Base-by-base conservation (phyloP, 2,888 invertebrate species). In the Acleris cristana region DNA sequence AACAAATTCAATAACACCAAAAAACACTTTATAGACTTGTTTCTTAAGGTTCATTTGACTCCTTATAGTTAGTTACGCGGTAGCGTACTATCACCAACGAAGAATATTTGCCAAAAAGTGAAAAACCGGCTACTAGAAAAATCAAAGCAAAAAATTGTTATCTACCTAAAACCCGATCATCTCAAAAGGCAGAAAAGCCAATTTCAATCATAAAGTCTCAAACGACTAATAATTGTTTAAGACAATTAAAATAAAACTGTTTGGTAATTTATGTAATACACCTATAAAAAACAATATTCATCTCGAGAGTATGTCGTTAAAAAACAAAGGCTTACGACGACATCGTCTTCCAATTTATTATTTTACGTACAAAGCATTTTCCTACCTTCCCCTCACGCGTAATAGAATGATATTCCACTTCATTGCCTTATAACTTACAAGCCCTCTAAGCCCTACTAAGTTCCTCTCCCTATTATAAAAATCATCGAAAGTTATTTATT, bases 271-370 rank as follows among this genome's bases (percentile, higher is more conserved):
- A 0, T 10, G 10, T 45, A 14, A 45, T 45, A 16, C 45, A 16
- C 14, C n/a, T n/a, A 45, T 3, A 16, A 16, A 34, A 34, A 34
- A 48, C 18, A 48, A n/a, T 48, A n/a, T 48, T 48, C 18, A 8
- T 48, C n/a, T 48, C 14, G 2, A 48, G 18, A 48, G 48, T 8
- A 48, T 18, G 40, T 21, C 44, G 44, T 44, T 18, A 21, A n/a
- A 55, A 49, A 54, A 52, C 48, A 59, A 26, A 59, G 30, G 65
- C 61, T 62, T 34, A 57, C 56, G 19, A 18, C 51, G 61, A 61
- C 8, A 48, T 52, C 55, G 65, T 56, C 52, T 66, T 66, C 61
- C 66, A 62, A 62, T 71, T 49, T 21, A 23, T 51, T 64, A 57
- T 69, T 53, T 55, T 60, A 59, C 68, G 12, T 59, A 57, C 19